phyloP scores from a whole-genome alignment of 2,888 invertebrate species.

The Branchellion lobata region DNA sequence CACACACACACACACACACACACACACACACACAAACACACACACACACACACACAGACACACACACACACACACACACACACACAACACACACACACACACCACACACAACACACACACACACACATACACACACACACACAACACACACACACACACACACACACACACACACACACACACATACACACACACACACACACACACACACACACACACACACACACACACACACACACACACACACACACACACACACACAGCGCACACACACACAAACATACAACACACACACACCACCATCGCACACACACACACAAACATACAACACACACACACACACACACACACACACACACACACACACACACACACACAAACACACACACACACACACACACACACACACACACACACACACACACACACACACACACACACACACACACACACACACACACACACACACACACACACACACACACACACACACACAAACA shows the following conservation, averaged over 20 bases:
- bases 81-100: neutral
- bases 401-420: constrained; percentile 20
- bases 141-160: neutral
- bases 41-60: neutral
- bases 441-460: constrained; percentile 15
- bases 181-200: neutral
- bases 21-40: neutral
- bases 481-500: constrained; percentile 3
- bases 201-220: neutral
- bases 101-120: neutral
- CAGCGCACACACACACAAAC: constrained; percentile 34
- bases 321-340: neutral
- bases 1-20: constrained; percentile 16
- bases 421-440: constrained; percentile 14
- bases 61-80: neutral
- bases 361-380: neutral
- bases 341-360: neutral
- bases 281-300: too few species aligned
- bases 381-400: neutral
- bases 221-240: constrained; percentile 25
- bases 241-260: constrained; percentile 40
- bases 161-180: neutral
- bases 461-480: constrained; percentile 22
- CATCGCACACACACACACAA: neutral
- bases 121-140: neutral